Evolutionary conservation across 2,888 invertebrate genomes (phyloP).

Genomic region (Anoncus sp.): DNA sequence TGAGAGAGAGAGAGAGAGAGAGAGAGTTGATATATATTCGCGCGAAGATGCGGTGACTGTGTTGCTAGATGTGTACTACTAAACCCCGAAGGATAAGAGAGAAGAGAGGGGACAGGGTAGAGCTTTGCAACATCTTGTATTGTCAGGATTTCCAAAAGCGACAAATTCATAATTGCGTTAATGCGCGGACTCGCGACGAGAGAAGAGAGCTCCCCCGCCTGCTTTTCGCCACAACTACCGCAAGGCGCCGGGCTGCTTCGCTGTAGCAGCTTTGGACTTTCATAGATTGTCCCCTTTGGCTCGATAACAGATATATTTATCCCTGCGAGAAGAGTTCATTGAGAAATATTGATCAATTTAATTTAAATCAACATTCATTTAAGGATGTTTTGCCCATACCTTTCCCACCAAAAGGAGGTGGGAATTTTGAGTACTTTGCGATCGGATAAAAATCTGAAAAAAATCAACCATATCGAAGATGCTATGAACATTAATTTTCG

Average conservation of each 20-base stretch:
- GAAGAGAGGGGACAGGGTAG: conserved; percentile 57
- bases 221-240: conserved; percentile 74
- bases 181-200: conserved; percentile 72
- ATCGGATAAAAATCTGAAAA: too few relatives aligned
- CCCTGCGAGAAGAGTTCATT: conserved; percentile 7
- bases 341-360: conserved; percentile 13
- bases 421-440: too few relatives aligned
- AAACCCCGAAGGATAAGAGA: conserved; percentile 26
- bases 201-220: conserved; percentile 65
- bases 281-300: conserved; percentile 29
- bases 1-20: conserved; percentile 54
- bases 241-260: conserved; percentile 69
- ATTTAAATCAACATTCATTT: not conserved
- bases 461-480: too few relatives aligned
- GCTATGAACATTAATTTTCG: too few relatives aligned
- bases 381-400: too few relatives aligned
- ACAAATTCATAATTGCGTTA: conserved; percentile 83
- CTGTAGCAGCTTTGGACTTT: conserved; percentile 5
- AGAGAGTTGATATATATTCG: conserved; percentile 54
- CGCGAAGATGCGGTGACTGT: conserved; percentile 56
- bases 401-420: too few relatives aligned
- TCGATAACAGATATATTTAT: conserved; percentile 3
- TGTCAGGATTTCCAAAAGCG: conserved; percentile 80
- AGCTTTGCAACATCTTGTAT: conserved; percentile 82
- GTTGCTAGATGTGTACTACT: conserved; percentile 38